Base-by-base conservation (phyloP, 2,797 vertebrate species). In the Microctenopoma lineatum region DNA sequence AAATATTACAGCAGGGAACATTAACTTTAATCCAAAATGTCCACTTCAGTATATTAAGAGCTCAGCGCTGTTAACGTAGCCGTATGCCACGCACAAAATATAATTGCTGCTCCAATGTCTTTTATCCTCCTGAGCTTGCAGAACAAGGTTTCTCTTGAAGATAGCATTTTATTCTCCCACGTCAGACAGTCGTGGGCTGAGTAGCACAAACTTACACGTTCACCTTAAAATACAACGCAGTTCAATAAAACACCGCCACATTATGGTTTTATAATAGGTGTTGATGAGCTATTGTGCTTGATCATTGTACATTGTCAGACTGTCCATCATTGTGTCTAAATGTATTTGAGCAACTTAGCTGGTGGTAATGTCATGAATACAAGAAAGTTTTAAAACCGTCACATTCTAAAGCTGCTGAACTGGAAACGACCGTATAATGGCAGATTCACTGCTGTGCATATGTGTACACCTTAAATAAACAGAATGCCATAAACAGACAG, bases 401-500 rank as follows among this genome's bases (percentile, higher is more conserved):
- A 44, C 56, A 71, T 75, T 72, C 63, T 53, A 26, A 56, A 68
- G 60, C 59, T 70, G 54, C 51, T 64, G 66, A 75, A 76, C 61
- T 36, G 44, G 21, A 21, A 79, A 66, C 26, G 51, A 42, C 52
- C 65, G 55, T 39, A 10, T 15, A 34, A 59, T 26, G 44, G 71
- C 46, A 63, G 13, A 58, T n/a, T 46, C 14, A 29, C 15, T 15
- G 11, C 21, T 39, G 14, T 44, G 26, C 41, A 42, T 57, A 36
- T 14, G 16, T 45, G 16, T 4, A 14, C 2, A 4, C 29, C 34
- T 66, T 66, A 73, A 74, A 79, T 67, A 80, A 82, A 86, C 61
- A 79, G 47, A 81, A 73, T 36, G 47, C 51, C 66, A 52, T 41
- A 77, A 70, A 79, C 60, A 80, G 54, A 16, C 52, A 46, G 58